Base-by-base conservation (phyloP, 1,140 invertebrate species). In the Chironomus striatipennis region DNA sequence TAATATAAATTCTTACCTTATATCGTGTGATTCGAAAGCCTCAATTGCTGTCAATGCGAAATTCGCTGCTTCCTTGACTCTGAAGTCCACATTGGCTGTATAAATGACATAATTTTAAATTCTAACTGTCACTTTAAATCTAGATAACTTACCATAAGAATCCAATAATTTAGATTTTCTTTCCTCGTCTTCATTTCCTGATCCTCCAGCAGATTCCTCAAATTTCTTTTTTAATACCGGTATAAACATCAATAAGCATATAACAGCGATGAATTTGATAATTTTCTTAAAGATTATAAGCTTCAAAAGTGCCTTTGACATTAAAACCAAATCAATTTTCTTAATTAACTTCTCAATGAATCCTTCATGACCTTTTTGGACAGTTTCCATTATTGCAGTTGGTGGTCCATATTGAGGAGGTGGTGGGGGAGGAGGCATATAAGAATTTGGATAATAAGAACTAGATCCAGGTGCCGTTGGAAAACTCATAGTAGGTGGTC, bases 211-310 rank as follows among this genome's bases (percentile, higher is more conserved):
- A 42, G 79, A 15, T 20, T 15, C 7, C 17, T 72, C 74, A 17
- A 43, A 81, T 6, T 79, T 80, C 0, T 79, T 80, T 75, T 87
- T 88, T 12, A 92, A 81, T 78, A 90, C 90, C 0, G 91, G 91
- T 74, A 93, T 87, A 75, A 93, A 90, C 8, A 93, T 79, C 74
- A 93, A 79, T 76, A 93, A 83, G 79, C 89, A 92, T 74, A 92
- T 85, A 1, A 91, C 81, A 0, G 88, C 90, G 43, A 92, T 88
- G 79, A 91, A 91, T 78, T 91, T 91, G 17, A 92, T 88, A 73
- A 91, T 88, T 81, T 92, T 89, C 79, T 92, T 91, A 77, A 92
- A 91, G 76, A 92, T 89, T 1, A 91, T 82, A 7, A 92, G 78
- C 79, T 92, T 91, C 9, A 92, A 79, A 65, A 91, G 75, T 65